Conservation (phyloP, 2,888 invertebrate genomes). For the Stenodema calcarata region DNA sequence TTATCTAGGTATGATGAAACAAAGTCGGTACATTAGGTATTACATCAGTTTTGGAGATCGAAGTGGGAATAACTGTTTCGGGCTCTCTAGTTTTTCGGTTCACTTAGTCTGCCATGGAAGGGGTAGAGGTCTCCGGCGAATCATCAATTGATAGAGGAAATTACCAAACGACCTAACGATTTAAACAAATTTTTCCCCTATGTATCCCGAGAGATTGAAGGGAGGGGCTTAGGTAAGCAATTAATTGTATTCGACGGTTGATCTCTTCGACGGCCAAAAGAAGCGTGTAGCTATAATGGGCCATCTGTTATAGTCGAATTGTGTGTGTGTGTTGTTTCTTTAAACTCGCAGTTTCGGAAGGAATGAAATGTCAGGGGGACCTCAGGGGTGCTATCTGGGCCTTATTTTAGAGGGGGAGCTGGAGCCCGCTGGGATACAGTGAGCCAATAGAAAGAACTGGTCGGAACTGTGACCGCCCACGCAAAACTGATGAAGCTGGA, state of each 20-base stretch:
- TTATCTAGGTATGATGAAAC: no score
- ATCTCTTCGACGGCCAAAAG: background rate
- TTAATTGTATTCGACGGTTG: background rate
- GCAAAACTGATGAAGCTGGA: conserved; percentile 1
- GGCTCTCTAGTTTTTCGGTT: no score
- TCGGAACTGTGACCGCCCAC: background rate
- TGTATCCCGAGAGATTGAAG: background rate
- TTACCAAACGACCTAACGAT: background rate
- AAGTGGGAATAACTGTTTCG: no score
- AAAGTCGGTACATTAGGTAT: no score
- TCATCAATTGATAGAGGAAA: background rate
- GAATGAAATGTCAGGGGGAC: background rate
- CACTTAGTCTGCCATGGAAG: background rate
- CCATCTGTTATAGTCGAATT: conserved; percentile 9
- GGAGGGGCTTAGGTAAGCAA: background rate
- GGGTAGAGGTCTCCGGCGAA: background rate
- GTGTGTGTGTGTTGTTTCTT: background rate
- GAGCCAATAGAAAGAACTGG: background rate
- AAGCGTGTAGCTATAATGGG: background rate
- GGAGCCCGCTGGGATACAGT: background rate
- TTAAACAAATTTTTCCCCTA: background rate
- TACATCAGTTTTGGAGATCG: no score
- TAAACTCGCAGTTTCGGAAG: background rate
- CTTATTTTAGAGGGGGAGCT: background rate
- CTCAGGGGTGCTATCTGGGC: background rate